Conservation (phyloP, 2,113 vertebrate genomes). For the Buteo buteo region DNA sequence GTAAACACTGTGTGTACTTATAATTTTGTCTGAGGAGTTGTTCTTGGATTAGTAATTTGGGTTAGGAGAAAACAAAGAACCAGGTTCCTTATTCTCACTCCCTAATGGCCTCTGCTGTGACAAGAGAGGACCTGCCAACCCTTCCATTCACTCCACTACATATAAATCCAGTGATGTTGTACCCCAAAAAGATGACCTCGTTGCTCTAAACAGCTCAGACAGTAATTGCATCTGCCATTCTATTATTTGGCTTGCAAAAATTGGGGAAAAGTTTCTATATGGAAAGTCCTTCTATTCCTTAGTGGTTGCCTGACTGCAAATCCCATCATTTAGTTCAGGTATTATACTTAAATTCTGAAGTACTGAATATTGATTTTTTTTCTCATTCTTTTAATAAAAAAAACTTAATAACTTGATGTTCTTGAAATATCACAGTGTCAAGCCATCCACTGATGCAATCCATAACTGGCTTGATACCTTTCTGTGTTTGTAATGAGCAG, state of each 20-base stretch:
- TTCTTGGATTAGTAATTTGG: neutral
- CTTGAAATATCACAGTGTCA: neutral
- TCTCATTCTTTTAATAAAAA: neutral
- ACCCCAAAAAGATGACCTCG: neutral
- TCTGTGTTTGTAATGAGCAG: neutral
- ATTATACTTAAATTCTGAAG: neutral
- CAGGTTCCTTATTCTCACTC: neutral
- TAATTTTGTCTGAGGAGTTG: neutral
- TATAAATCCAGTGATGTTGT: neutral
- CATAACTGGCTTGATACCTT: neutral
- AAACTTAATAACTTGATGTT: neutral
- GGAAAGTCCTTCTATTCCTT: neutral
- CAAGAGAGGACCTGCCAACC: neutral
- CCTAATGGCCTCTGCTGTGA: neutral
- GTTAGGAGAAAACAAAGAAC: neutral
- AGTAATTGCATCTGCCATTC: neutral
- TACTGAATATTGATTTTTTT: neutral
- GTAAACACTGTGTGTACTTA: neutral
- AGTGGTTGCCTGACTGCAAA: neutral
- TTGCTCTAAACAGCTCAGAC: neutral
- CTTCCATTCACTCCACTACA: neutral
- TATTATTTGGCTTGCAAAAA: neutral
- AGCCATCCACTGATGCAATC: neutral
- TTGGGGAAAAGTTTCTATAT: neutral
- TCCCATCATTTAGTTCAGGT: neutral